Conservation (phyloP, 2,797 vertebrate genomes). For the Premnoplex brunnescens region DNA sequence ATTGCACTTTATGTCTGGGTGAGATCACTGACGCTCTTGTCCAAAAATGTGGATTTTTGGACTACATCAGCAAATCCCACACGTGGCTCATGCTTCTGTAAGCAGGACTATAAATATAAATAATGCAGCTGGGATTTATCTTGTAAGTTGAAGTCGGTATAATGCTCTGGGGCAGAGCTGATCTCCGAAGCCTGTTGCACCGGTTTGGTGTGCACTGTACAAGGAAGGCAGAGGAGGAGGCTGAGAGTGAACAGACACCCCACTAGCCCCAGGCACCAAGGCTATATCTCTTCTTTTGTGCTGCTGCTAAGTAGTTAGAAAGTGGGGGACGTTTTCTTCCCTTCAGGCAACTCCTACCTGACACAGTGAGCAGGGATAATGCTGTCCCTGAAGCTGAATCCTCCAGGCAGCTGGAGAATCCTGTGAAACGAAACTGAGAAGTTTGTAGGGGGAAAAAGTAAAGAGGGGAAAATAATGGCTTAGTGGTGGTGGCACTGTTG, state of each 20-base stretch:
- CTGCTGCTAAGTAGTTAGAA: not conserved
- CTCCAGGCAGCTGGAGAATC: not conserved
- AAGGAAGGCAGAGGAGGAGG: not conserved
- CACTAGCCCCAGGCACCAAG: not conserved
- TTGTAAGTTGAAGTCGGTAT: constrained; percentile 7
- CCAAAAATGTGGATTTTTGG: constrained; percentile 65
- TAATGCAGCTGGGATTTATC: constrained; percentile 64
- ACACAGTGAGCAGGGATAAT: not conserved
- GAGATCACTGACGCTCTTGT: constrained; percentile 34
- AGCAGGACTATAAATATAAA: constrained; percentile 68
- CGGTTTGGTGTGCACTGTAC: not conserved
- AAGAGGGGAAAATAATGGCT: fast-evolving
- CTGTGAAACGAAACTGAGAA: not conserved
- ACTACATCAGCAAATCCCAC: constrained; percentile 60
- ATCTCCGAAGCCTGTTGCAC: constrained; percentile 41
- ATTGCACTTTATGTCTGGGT: not conserved
- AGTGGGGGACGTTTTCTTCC: not conserved
- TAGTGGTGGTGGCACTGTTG: not conserved
- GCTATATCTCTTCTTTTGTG: not conserved
- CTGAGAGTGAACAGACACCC: not conserved
- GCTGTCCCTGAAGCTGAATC: not conserved
- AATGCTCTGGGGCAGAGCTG: constrained; percentile 42
- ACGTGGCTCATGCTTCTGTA: constrained; percentile 56
- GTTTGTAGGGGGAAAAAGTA: not conserved
- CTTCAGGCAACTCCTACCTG: not conserved